phyloP scores from a whole-genome alignment of 1,140 invertebrate species.

The Muscidifurax raptorellus region DNA sequence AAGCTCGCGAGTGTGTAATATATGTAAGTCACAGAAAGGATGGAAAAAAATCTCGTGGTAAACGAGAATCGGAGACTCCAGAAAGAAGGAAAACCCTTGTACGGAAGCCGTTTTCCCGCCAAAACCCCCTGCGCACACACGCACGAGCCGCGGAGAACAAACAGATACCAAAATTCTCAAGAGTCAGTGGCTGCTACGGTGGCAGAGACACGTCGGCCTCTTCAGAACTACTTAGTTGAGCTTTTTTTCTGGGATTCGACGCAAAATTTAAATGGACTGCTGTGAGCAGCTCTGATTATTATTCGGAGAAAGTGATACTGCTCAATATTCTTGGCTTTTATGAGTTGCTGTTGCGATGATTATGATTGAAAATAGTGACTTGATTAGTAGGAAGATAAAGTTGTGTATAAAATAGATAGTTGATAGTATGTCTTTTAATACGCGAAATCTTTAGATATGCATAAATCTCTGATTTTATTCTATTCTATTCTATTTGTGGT shows the following conservation, averaged over 20 bases:
- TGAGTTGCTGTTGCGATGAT: neutral
- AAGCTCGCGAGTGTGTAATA: neutral
- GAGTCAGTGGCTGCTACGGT: neutral
- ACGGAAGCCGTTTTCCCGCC: conserved; percentile 23
- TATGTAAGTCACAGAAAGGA: neutral
- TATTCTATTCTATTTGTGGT: no score
- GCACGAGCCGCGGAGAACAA: neutral
- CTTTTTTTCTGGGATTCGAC: conserved; percentile 23
- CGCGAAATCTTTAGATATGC: no score
- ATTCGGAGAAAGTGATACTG: neutral
- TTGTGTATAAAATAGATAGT: no score
- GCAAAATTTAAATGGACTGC: conserved; percentile 28
- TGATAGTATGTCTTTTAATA: no score
- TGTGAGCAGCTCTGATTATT: neutral
- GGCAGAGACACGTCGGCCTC: neutral
- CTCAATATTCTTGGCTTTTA: neutral
- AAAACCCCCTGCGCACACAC: neutral
- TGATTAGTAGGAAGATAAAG: no score
- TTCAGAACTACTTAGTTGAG: neutral
- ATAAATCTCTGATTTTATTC: no score
- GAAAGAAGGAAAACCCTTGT: conserved; percentile 3
- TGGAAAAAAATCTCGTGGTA: neutral
- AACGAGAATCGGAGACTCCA: neutral
- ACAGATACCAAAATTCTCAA: neutral
- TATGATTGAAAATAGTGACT: no score